phyloP scores from a whole-genome alignment of 2,888 invertebrate species.

The Microdon myrmicae region DNA sequence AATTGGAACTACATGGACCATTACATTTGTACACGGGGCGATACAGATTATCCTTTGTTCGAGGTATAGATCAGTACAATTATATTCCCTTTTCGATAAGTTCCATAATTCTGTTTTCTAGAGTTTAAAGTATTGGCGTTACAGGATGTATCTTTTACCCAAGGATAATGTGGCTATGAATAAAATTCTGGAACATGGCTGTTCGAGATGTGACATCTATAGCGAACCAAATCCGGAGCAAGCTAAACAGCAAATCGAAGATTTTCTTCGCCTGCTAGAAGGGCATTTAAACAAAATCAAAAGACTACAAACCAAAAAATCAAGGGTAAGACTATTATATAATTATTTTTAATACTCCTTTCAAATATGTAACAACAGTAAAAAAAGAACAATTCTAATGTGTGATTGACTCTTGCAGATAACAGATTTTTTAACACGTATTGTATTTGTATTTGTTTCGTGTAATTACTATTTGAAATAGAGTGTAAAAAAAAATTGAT shows the following conservation, averaged over 20 bases:
- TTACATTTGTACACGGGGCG: constrained; percentile 94
- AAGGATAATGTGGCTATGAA: constrained; percentile 82
- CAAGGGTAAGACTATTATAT: constrained; percentile 82
- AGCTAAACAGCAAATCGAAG: constrained; percentile 73
- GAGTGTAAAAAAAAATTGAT: no score
- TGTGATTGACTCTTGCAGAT: constrained; percentile 38
- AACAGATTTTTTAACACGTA: no score
- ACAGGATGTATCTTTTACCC: constrained; percentile 88
- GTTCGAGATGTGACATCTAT: constrained; percentile 85
- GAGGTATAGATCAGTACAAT: constrained; percentile 72
- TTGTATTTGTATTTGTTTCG: no score
- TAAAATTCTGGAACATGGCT: constrained; percentile 78
- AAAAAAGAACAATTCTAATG: constrained; percentile 23
- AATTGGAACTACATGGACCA: constrained; percentile 99
- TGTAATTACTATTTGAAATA: no score
- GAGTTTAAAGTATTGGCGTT: constrained; percentile 90
- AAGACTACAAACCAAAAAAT: constrained; percentile 77
- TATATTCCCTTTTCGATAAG: background rate
- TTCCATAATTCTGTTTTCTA: constrained; percentile 60
- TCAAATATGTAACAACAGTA: constrained; percentile 28
- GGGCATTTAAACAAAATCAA: constrained; percentile 90
- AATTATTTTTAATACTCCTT: no score
- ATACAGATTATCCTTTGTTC: constrained; percentile 87
- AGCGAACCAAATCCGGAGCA: constrained; percentile 69
- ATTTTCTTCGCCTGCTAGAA: constrained; percentile 85